These are phyloP conservation scores for Hippopotamus amphibius DNA, from an alignment of 2,113 vertebrate genomes.

Conservation along the genomic window DNA sequence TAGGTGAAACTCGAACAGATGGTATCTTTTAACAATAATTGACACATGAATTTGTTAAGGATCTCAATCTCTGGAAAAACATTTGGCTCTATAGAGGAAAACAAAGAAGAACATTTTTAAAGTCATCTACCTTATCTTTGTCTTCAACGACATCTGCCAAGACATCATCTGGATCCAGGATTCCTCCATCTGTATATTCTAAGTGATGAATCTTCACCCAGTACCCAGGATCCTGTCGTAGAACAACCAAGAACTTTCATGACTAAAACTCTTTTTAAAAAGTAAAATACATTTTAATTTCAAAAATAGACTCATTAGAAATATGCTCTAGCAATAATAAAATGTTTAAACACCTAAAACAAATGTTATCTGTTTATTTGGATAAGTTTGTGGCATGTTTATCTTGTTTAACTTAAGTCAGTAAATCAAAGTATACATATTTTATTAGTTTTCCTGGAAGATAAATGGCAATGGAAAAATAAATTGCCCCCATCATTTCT, in stretches of 20 bases:
- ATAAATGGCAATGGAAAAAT: slow-evolving; percentile 31
- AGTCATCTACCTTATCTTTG: slow-evolving; percentile 95
- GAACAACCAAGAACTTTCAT: slow-evolving; percentile 19
- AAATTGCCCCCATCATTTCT: neutral
- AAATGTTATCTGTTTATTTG: slow-evolving; percentile 28
- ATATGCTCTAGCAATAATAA: neutral
- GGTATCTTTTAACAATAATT: slow-evolving; percentile 68
- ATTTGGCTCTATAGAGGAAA: neutral
- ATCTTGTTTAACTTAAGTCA: neutral
- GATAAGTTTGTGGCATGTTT: neutral
- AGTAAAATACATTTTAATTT: slow-evolving; percentile 1
- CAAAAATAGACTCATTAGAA: slow-evolving; percentile 26
- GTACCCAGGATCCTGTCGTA: slow-evolving; percentile 91
- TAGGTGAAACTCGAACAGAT: slow-evolving; percentile 67
- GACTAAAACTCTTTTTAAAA: neutral
- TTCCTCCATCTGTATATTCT: slow-evolving; percentile 98
- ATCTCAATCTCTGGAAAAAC: slow-evolving; percentile 34
- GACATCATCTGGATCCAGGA: slow-evolving; percentile 97
- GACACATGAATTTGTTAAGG: slow-evolving; percentile 56
- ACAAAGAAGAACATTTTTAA: neutral
- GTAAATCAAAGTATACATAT: neutral
- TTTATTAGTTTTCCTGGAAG: slow-evolving; percentile 30
- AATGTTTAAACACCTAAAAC: slow-evolving; percentile 23
- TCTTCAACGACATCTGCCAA: slow-evolving; percentile 98
- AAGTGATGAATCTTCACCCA: slow-evolving; percentile 97